Evolutionary conservation across 2,888 invertebrate genomes (phyloP).

Genomic region (Labia minor): DNA sequence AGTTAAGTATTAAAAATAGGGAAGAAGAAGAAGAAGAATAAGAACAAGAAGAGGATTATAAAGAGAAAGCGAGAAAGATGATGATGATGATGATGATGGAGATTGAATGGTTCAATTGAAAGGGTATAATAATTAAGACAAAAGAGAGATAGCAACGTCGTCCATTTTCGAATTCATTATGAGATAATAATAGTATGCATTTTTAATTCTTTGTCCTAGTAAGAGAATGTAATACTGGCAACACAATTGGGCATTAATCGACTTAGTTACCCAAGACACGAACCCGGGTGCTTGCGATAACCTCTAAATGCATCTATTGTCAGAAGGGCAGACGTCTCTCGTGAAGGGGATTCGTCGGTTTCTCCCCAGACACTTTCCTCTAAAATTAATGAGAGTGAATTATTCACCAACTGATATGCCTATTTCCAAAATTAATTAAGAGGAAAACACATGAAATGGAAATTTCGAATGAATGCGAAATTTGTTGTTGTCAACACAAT

Average conservation of each 20-base stretch:
- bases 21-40: no score
- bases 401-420: slow-evolving; percentile 7
- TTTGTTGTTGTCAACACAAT: slow-evolving; percentile 1
- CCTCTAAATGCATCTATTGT: slow-evolving; percentile 1
- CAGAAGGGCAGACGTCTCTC: not conserved
- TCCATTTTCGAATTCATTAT: not conserved
- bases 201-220: not conserved
- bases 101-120: no score
- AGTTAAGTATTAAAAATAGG: no score
- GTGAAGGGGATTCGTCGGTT: not conserved
- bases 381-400: not conserved
- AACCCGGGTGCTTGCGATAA: slow-evolving; percentile 2
- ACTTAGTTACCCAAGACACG: slow-evolving; percentile 13
- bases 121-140: no score
- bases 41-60: no score
- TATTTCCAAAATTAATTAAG: slow-evolving; percentile 13
- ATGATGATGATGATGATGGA: no score
- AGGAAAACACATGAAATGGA: slow-evolving; percentile 13
- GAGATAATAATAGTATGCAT: not conserved
- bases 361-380: not conserved
- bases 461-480: slow-evolving; percentile 1
- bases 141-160: no score
- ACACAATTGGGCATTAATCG: slow-evolving; percentile 5
- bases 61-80: no score
- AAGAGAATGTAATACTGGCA: not conserved